Evolutionary conservation across 2,797 vertebrate species (phyloP).

Genomic region (Trachurus trachurus): DNA sequence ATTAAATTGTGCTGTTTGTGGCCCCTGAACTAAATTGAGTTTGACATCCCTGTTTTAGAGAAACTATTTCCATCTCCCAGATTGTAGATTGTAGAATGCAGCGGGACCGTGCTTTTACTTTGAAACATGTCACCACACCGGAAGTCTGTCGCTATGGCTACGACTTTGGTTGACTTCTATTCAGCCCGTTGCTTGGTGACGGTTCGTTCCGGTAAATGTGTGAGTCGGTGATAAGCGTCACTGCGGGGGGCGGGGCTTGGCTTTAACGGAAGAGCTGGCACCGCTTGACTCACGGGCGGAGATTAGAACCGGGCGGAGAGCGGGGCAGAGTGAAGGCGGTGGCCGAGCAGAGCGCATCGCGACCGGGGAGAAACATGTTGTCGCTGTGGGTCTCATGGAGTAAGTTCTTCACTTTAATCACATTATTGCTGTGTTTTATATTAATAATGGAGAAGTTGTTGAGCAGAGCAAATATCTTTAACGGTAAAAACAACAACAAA

Average conservation of each 20-base stretch:
- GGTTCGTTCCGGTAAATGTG: conserved; percentile 37
- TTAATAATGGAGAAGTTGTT: neutral
- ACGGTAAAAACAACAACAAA: neutral
- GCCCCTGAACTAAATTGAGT: too few species aligned
- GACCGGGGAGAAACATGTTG: conserved; percentile 13
- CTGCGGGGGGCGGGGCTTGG: conserved; percentile 41
- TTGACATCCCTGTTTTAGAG: too few species aligned
- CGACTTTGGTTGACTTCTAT: too few species aligned
- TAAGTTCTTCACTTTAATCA: conserved; percentile 21
- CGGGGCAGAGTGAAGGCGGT: neutral
- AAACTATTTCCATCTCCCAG: too few species aligned
- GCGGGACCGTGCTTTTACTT: neutral
- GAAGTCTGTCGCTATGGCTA: neutral
- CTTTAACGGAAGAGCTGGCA: neutral
- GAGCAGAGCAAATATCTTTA: neutral
- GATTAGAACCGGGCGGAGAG: conserved; percentile 4
- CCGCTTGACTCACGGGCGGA: conserved; percentile 2
- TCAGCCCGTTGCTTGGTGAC: neutral
- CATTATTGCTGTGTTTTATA: neutral
- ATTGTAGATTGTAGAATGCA: too few species aligned
- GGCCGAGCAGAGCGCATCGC: conserved; percentile 1
- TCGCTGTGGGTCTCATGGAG: conserved; percentile 57
- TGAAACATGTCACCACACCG: neutral
- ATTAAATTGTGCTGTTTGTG: too few species aligned
- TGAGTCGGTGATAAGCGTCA: conserved; percentile 32